These are phyloP conservation scores for Cylindroiulus punctatus DNA, from an alignment of 2,888 invertebrate genomes.

Conservation along the genomic window DNA sequence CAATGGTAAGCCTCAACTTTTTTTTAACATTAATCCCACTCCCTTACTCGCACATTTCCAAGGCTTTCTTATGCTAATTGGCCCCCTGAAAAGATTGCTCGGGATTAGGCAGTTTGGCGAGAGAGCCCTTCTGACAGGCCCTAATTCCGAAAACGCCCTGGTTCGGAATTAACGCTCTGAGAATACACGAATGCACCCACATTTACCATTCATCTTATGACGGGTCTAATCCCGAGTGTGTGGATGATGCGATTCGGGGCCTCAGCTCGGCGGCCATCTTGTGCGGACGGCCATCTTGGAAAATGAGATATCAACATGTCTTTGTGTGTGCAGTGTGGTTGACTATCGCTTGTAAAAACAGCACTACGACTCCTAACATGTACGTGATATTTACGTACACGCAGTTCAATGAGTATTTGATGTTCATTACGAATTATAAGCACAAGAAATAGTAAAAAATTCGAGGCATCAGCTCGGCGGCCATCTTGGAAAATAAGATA, in stretches of 20 bases:
- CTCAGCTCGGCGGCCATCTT: background rate
- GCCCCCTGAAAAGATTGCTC: background rate
- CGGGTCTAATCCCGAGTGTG: background rate
- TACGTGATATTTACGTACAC: too few relatives aligned
- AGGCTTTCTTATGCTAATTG: background rate
- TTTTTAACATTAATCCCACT: background rate
- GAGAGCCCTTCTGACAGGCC: background rate
- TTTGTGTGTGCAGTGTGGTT: too few relatives aligned
- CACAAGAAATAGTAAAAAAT: too few relatives aligned
- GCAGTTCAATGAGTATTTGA: too few relatives aligned
- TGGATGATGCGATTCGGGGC: background rate
- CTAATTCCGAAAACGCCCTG: background rate
- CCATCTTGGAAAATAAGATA: too few relatives aligned
- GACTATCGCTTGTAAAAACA: too few relatives aligned
- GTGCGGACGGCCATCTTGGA: too few relatives aligned
- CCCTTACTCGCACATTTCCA: background rate
- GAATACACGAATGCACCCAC: background rate
- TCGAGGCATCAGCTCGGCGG: too few relatives aligned
- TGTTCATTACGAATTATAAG: too few relatives aligned
- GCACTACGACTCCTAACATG: too few relatives aligned
- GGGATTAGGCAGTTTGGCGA: too few relatives aligned
- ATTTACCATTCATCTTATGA: background rate
- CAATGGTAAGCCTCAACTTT: slow-evolving; percentile 72
- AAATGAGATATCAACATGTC: too few relatives aligned
- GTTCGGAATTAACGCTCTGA: background rate